A percentile compares a stretch with the other conserved stretches of the same genome.
These are phyloP conservation scores for Notothenia coriiceps DNA, from an alignment of 2,113 vertebrate species.

Conservation along the genomic window DNA sequence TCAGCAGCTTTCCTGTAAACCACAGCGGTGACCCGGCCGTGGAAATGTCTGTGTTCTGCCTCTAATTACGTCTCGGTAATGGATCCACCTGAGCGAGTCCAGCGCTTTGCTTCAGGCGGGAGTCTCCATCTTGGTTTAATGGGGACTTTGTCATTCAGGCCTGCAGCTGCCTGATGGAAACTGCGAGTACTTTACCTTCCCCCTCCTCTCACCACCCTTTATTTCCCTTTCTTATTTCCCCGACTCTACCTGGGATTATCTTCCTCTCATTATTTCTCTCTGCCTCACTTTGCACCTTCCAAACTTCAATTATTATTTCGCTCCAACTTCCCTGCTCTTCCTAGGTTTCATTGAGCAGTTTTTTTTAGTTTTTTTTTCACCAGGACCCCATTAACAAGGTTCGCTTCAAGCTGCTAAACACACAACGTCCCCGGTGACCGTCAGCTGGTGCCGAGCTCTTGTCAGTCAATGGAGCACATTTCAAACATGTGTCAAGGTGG, in stretches of 20 bases:
- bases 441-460: not conserved
- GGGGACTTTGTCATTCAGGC: slow-evolving; percentile 72
- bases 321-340: slow-evolving; percentile 17
- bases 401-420: slow-evolving; percentile 19
- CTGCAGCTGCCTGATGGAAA: slow-evolving; percentile 66
- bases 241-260: slow-evolving; percentile 46
- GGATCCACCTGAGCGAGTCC: slow-evolving; percentile 64
- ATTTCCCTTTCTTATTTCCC: slow-evolving; percentile 35
- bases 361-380: not conserved
- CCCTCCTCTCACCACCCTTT: slow-evolving; percentile 14
- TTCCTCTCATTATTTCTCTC: slow-evolving; percentile 44
- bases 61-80: slow-evolving; percentile 61
- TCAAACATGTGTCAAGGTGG: slow-evolving; percentile 36
- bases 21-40: slow-evolving; percentile 23
- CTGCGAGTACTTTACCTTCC: slow-evolving; percentile 32
- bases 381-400: slow-evolving; percentile 26
- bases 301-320: slow-evolving; percentile 38
- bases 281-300: slow-evolving; percentile 20
- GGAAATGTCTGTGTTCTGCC: slow-evolving; percentile 20
- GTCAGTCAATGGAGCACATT: slow-evolving; percentile 41
- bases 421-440: slow-evolving; percentile 8
- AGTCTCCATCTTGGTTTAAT: slow-evolving; percentile 72
- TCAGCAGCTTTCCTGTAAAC: slow-evolving; percentile 29
- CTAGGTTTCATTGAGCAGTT: slow-evolving; percentile 18
- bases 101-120: slow-evolving; percentile 55